Evolutionary conservation across 2,113 vertebrate species (phyloP).

Genomic region (Bothrops jararaca): DNA sequence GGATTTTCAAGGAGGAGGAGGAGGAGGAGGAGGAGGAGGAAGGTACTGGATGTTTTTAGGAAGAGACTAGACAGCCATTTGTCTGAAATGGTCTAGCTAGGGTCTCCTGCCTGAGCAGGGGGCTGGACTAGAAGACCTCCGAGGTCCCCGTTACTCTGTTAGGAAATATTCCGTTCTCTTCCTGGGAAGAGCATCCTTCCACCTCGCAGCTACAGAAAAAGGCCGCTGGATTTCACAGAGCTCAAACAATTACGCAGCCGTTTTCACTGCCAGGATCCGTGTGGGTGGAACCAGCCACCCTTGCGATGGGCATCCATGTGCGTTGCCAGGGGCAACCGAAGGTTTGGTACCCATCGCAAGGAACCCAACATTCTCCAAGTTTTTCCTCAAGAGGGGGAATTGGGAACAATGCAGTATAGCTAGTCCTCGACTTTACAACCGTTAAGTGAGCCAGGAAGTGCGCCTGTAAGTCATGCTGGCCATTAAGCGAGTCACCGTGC

Average conservation of each 20-base stretch:
- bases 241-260: not conserved
- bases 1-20: too few relatives aligned
- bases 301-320: not conserved
- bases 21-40: too few relatives aligned
- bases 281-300: not conserved
- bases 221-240: not conserved
- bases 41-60: too few relatives aligned
- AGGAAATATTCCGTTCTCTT: not conserved
- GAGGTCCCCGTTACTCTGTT: not conserved
- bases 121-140: not conserved
- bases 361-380: not conserved
- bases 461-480: too few relatives aligned
- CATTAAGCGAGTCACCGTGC: not conserved
- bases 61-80: too few relatives aligned
- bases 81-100: too few relatives aligned
- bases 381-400: not conserved
- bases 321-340: conserved; percentile 13
- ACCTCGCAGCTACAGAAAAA: not conserved
- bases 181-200: not conserved
- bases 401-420: not conserved
- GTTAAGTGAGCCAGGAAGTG: not conserved
- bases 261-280: not conserved
- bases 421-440: not conserved
- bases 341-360: not conserved
- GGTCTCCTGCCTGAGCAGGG: too few relatives aligned